A percentile compares a stretch with the other conserved stretches of the same genome.
Evolutionary conservation across 2,797 vertebrate species (phyloP).

Genomic region (Jordanella pulchra): DNA sequence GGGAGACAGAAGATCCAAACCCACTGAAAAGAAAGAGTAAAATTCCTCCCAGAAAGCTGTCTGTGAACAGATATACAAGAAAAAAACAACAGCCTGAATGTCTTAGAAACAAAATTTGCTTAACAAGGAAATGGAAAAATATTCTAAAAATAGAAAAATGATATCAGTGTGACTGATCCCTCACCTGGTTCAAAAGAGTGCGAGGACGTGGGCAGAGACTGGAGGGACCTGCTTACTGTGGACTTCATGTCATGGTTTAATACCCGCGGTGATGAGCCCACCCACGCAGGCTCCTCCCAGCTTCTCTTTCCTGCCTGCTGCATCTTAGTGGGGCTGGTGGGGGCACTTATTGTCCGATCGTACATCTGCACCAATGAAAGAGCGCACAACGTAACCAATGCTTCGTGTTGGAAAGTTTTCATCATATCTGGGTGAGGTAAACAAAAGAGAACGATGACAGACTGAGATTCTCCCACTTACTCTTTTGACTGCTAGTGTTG

Average conservation of each 20-base stretch:
- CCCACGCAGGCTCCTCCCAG: constrained; percentile 97
- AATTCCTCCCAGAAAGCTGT: constrained; percentile 57
- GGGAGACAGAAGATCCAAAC: constrained; percentile 44
- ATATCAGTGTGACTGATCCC: not conserved
- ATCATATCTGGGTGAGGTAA: not conserved
- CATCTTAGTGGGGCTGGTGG: constrained; percentile 93
- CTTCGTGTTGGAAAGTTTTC: not conserved
- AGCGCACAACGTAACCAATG: not conserved
- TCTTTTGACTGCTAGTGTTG: constrained; percentile 93
- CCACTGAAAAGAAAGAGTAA: constrained; percentile 75
- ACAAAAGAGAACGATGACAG: not conserved
- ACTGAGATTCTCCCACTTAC: constrained; percentile 73
- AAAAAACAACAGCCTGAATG: constrained; percentile 3
- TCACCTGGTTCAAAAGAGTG: constrained; percentile 73
- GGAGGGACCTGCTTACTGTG: constrained; percentile 90
- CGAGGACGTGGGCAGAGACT: constrained; percentile 88
- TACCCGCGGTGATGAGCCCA: constrained; percentile 90
- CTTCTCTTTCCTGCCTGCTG: constrained; percentile 87
- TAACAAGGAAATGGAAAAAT: too few relatives aligned
- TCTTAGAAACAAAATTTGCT: not conserved
- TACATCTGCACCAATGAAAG: constrained; percentile 87
- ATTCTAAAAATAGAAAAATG: not conserved
- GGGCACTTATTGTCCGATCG: constrained; percentile 92
- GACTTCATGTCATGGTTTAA: constrained; percentile 91
- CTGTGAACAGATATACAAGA: constrained; percentile 60